Evolutionary conservation across 2,888 invertebrate genomes (phyloP), one percentile per base, ranked within the genome.

Genomic region (Meliscaeva auricollis): DNA sequence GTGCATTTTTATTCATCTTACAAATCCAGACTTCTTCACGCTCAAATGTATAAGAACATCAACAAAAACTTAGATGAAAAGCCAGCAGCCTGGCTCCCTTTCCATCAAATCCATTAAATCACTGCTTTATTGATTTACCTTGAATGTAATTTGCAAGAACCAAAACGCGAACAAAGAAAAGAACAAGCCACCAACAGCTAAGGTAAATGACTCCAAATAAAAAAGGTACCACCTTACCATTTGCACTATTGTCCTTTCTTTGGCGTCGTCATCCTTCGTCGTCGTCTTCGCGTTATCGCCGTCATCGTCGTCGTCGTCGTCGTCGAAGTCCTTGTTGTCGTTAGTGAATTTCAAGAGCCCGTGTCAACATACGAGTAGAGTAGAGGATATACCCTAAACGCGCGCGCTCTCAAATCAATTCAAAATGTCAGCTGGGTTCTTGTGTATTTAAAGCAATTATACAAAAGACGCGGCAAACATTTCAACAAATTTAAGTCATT

Each of bases 271-370:
- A n/a, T 48, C 38, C 30, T 8, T 35, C 56, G 68, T 44, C 22
- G 3, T 52, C n/a, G 30, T 48, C 41, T 44, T 46, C 5, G 38
- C 38, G 35, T 20, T 82, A 87, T 87, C 88, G 87, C 82, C 44
- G 87, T 11, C 60, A 13, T 60, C 60, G 87, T 87, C 48, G 38
- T 52, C 46, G 22, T 50, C 35, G 50, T 72, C 72, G 17, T 62
- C 35, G 44, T 76, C 35, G 35, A 68, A 44, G 22, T 50, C 74
- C 50, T 52, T 20, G 52, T 26, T 32, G 41, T 69, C 82, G 88
- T 87, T 77, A 80, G 90, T 88, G 88, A 88, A 88, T 89, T 90
- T 87, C 87, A 87, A 87, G 77, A 82, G 85, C 87, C 88, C 87
- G 85, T 88, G 87, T 87, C 88, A 81, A 87, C 84, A 81, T 88